Percentiles rank a stretch among this genome's conserved stretches.
These are phyloP conservation scores for Darevskia nairensis DNA, from an alignment of 2,797 vertebrate genomes.

Conservation along the genomic window DNA sequence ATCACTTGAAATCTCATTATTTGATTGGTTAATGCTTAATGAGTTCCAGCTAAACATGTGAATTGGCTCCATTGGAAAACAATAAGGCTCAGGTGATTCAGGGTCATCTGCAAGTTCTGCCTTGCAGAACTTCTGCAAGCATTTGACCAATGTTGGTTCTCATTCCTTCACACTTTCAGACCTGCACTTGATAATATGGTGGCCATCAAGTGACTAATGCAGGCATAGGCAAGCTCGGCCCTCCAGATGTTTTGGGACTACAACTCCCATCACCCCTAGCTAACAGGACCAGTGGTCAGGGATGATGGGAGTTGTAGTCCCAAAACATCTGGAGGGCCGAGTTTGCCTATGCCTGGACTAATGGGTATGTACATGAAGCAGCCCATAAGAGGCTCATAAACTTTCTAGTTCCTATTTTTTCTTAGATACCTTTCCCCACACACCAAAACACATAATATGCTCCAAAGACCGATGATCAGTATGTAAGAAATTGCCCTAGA, in stretches of 20 bases:
- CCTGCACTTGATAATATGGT: background rate
- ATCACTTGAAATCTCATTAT: background rate
- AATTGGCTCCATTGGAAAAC: background rate
- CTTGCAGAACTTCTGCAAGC: background rate
- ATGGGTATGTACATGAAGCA: background rate
- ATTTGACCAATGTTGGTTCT: background rate
- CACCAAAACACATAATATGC: too few relatives aligned
- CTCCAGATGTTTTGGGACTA: too few relatives aligned
- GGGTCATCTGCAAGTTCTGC: background rate
- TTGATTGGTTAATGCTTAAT: background rate
- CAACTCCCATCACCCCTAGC: too few relatives aligned
- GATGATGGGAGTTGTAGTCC: too few relatives aligned
- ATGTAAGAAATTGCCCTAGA: slow-evolving; percentile 15
- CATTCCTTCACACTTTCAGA: background rate
- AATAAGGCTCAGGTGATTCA: background rate
- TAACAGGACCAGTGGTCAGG: too few relatives aligned
- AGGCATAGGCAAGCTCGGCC: too few relatives aligned
- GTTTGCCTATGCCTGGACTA: too few relatives aligned
- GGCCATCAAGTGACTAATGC: too few relatives aligned
- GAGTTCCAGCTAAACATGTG: background rate
- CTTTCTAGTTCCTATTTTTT: background rate
- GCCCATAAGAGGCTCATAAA: background rate
- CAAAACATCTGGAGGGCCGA: too few relatives aligned
- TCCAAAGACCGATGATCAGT: background rate
- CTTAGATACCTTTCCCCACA: too few relatives aligned